Base-by-base conservation (phyloP, 2,113 vertebrate species). In the Orycteropus afer region DNA sequence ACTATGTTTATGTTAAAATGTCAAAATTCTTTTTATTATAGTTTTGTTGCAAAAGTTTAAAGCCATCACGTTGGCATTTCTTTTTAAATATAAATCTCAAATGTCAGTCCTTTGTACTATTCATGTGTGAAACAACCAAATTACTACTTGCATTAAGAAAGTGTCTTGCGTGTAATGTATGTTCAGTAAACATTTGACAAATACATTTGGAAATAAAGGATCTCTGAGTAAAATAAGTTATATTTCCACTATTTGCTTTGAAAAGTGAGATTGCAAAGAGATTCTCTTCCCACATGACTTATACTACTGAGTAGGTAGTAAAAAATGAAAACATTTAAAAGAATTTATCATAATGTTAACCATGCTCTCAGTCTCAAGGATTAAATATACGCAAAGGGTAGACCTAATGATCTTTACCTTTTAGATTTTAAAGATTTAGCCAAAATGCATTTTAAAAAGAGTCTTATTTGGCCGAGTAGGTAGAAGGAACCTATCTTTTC, bases 221-320 rank as follows among this genome's bases (percentile, higher is more conserved):
- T 78, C 55, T n/a, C n/a, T 91, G 45, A 76, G 65, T 96, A 90
- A 92, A 88, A 81, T 67, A 63, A 45, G 10, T 81, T 42, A 20
- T 71, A 63, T 81, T 88, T 79, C 63, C 27, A 53, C 40, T 71
- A 55, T 85, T 95, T 94, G 18, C 47, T 93, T 94, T 94, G 32
- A 87, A 59, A 92, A 93, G 42, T 78, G 32, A 89, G 40, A 3
- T 40, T 27, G 37, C 10, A 77, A 80, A 89, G 86, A 80, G 13
- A 37, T 71, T 88, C 34, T 90, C 18, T 55, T 63, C 86, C 40
- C 14, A 49, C 86, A 61, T 37, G 65, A n/a, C 45, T 3, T 86
- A 3, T 34, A 65, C 65, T 78, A n/a, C 32, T 95, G 65, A 91
- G 59, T 86, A 89, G 29, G 45, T 76, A 61, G 49, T 86, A 71